Percentiles rank a stretch among this genome's conserved stretches.
These are phyloP conservation scores for Eospalax fontanierii DNA, from an alignment of 2,797 vertebrate genomes.

Conservation along the genomic window DNA sequence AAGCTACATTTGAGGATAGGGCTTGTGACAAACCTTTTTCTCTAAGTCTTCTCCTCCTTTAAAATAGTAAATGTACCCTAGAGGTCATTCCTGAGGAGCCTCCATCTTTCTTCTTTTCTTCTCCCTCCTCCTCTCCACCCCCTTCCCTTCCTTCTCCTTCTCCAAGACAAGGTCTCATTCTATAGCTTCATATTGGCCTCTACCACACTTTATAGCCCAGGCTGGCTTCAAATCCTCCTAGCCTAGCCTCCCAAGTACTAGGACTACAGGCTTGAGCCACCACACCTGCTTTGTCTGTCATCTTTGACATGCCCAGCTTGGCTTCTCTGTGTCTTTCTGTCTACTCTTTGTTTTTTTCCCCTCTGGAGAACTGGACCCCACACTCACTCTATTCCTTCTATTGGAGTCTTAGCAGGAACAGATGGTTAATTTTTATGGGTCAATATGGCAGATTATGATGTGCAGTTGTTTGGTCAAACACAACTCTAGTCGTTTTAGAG, in stretches of 20 bases:
- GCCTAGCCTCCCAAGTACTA: neutral
- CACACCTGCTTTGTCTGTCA: neutral
- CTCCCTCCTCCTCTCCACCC: no score
- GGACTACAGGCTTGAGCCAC: neutral
- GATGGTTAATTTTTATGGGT: neutral
- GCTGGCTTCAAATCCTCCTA: neutral
- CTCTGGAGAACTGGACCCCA: neutral
- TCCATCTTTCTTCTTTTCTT: neutral
- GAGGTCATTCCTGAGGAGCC: neutral
- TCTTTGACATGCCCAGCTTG: neutral
- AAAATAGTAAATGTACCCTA: constrained; percentile 12
- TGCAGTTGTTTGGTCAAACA: neutral
- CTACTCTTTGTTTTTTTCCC: neutral
- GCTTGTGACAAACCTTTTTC: neutral
- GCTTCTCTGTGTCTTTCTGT: neutral
- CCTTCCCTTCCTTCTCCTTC: no score
- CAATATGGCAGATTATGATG: neutral
- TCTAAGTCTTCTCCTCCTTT: neutral
- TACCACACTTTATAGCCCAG: neutral
- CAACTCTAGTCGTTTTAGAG: neutral
- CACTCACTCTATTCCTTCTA: neutral
- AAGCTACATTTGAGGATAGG: constrained; percentile 9
- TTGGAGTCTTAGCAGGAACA: neutral
- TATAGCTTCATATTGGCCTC: neutral
- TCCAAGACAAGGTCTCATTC: neutral